These are phyloP conservation scores for Diprion similis DNA, from an alignment of 1,140 invertebrate genomes.

Conservation along the genomic window DNA sequence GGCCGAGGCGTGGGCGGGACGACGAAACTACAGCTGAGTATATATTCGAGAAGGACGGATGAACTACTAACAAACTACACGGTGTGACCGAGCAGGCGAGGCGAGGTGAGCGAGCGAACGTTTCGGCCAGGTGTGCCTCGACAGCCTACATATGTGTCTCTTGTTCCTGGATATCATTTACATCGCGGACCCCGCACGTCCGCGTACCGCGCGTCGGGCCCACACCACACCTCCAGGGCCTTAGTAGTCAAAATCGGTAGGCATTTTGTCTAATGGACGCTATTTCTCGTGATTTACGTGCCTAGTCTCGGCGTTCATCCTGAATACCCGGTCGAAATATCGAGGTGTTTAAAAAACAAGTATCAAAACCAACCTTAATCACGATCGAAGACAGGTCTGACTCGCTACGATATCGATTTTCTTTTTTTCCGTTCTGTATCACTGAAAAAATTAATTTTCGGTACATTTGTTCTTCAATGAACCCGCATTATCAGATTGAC, in stretches of 20 bases:
- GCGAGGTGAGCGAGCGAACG: not conserved
- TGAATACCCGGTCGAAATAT: not conserved
- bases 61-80: too few species aligned
- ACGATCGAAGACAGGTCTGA: too few species aligned
- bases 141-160: constrained; percentile 2
- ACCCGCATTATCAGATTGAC: too few species aligned
- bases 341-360: not conserved
- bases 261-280: constrained; percentile 5
- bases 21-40: not conserved
- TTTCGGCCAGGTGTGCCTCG: constrained; percentile 1
- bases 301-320: not conserved
- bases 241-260: constrained; percentile 3
- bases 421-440: too few species aligned
- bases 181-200: not conserved
- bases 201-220: not conserved
- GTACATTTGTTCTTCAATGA: too few species aligned
- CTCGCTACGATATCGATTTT: too few species aligned
- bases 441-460: too few species aligned
- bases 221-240: not conserved
- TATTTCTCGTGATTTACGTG: not conserved
- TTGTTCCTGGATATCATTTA: constrained; percentile 7
- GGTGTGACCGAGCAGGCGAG: not conserved
- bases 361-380: too few species aligned
- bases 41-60: too few species aligned
- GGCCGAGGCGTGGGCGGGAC: not conserved